Percentiles rank a stretch among this genome's conserved stretches.
phyloP scores from a whole-genome alignment of 2,888 invertebrate species.

The Tenthredo notha region DNA sequence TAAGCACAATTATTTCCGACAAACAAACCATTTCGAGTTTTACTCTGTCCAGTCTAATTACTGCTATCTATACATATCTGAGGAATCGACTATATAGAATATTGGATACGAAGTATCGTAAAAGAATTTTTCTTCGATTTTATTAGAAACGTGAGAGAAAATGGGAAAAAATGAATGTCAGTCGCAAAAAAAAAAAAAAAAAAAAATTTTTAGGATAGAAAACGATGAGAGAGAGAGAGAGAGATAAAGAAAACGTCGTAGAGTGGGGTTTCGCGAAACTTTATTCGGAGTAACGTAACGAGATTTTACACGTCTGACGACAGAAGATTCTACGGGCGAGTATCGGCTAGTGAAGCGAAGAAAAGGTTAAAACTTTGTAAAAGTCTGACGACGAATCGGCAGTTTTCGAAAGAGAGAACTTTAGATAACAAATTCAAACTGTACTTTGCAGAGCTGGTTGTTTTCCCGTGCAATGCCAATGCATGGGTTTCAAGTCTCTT shows the following conservation, averaged over 20 bases:
- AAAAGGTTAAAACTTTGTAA: conserved; percentile 34
- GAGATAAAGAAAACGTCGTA: not conserved
- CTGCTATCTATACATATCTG: too few species aligned
- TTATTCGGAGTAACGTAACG: conserved; percentile 41
- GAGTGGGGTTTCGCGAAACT: not conserved
- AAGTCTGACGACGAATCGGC: conserved; percentile 32
- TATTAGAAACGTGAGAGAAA: too few species aligned
- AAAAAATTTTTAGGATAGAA: not conserved
- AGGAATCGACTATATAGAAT: too few species aligned
- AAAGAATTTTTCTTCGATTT: too few species aligned
- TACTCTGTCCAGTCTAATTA: too few species aligned
- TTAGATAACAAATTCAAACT: conserved; percentile 41
- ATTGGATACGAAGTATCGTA: too few species aligned
- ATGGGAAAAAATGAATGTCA: too few species aligned
- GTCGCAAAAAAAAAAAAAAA: too few species aligned
- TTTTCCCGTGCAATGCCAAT: conserved; percentile 13
- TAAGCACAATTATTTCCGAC: too few species aligned
- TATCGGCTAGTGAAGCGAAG: conserved; percentile 44
- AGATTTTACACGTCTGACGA: conserved; percentile 51
- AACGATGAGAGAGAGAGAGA: not conserved
- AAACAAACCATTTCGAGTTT: too few species aligned
- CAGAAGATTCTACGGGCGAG: conserved; percentile 17
- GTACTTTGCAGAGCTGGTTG: conserved; percentile 35
- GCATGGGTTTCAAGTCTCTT: conserved; percentile 6
- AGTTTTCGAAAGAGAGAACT: conserved; percentile 38